Evolutionary conservation across 2,113 vertebrate genomes (phyloP).

Genomic region (Antechinus stuartii): DNA sequence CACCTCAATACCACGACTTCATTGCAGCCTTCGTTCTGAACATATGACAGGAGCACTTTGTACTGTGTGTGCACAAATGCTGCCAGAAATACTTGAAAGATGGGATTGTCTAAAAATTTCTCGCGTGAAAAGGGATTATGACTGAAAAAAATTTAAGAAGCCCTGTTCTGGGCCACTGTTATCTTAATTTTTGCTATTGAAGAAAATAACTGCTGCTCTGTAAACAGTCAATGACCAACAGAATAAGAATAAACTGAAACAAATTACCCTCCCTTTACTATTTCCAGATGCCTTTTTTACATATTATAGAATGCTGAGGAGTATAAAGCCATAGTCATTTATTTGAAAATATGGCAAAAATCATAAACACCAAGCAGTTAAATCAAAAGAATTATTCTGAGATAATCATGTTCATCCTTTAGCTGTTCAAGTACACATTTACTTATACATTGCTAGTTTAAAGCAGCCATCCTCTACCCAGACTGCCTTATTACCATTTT

Average conservation of each 20-base stretch:
- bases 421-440: neutral
- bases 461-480: too few relatives aligned
- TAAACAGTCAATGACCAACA: neutral
- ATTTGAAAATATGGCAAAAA: conserved; percentile 4
- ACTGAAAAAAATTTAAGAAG: too few relatives aligned
- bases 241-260: neutral
- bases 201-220: neutral
- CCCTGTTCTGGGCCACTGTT: neutral
- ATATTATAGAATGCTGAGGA: neutral
- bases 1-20: too few relatives aligned
- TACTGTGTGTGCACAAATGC: too few relatives aligned
- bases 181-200: neutral
- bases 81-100: too few relatives aligned
- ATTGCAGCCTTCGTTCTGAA: too few relatives aligned
- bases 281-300: neutral
- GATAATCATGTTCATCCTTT: neutral
- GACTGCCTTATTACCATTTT: too few relatives aligned
- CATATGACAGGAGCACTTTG: too few relatives aligned
- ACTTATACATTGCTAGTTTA: too few relatives aligned
- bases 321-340: conserved; percentile 8
- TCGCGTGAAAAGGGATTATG: too few relatives aligned
- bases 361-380: conserved; percentile 11
- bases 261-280: neutral
- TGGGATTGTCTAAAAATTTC: too few relatives aligned
- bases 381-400: neutral